Evolutionary conservation across 2,113 vertebrate genomes (phyloP).

Genomic region (Ardeotis arabs): DNA sequence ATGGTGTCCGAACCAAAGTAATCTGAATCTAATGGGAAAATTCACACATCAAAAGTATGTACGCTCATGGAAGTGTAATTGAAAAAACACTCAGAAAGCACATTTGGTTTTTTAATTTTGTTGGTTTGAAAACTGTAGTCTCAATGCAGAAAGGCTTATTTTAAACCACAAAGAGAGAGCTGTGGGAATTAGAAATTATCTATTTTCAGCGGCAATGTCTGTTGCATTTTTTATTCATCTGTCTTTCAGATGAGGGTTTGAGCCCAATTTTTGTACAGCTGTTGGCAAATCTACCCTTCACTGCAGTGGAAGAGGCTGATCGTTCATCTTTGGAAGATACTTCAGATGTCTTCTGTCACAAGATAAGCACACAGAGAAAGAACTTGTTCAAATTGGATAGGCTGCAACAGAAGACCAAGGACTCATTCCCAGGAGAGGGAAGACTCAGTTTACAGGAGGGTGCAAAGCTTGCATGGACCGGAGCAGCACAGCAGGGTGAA

Average conservation of each 20-base stretch:
- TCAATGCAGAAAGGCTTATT: constrained; percentile 33
- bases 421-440: neutral
- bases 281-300: neutral
- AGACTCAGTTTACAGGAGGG: neutral
- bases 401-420: neutral
- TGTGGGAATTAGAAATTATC: constrained; percentile 33
- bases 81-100: constrained; percentile 41
- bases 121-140: constrained; percentile 24
- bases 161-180: constrained; percentile 33
- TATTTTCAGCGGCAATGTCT: constrained; percentile 42
- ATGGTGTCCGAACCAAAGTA: constrained; percentile 10
- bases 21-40: constrained; percentile 29
- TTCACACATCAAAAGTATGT: constrained; percentile 33
- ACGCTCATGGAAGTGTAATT: constrained; percentile 13
- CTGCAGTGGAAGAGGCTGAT: neutral
- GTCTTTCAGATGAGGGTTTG: constrained; percentile 36
- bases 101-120: neutral
- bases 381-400: neutral
- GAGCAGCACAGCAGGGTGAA: neutral
- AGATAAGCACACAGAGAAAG: neutral
- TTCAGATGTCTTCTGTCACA: constrained; percentile 8
- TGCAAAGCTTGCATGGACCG: neutral
- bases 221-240: constrained; percentile 49
- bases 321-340: neutral
- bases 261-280: constrained; percentile 22